phyloP scores from a whole-genome alignment of 2,113 vertebrate species.

The Calidris pygmaea region DNA sequence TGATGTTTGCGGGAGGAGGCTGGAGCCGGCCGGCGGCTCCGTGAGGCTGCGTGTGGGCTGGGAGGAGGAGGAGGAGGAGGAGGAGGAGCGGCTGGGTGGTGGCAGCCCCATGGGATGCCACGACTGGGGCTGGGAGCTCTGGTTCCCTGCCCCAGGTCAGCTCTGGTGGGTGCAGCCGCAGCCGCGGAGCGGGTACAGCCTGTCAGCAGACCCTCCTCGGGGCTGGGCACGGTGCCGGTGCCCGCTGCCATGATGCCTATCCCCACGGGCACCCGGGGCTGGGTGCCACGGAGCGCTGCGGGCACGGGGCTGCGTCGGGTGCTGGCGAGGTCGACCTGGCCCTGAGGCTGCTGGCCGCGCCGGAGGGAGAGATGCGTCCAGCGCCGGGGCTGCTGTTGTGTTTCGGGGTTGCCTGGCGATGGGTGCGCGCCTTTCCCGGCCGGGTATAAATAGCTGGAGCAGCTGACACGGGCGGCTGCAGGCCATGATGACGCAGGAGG shows the following conservation, averaged over 20 bases:
- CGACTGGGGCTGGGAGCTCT: neutral
- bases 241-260: neutral
- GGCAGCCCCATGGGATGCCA: neutral
- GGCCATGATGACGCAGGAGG: neutral
- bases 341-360: neutral
- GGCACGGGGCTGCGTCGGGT: neutral
- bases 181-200: neutral
- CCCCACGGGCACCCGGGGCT: neutral
- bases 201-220: accelerated
- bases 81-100: neutral
- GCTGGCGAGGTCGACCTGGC: neutral
- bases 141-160: neutral
- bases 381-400: constrained; percentile 69
- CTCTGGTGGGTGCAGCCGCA: neutral
- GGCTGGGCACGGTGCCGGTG: neutral
- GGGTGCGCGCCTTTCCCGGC: constrained; percentile 49
- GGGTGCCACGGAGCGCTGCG: neutral
- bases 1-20: constrained; percentile 36
- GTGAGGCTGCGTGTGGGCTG: neutral
- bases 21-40: neutral
- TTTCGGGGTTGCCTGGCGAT: constrained; percentile 74
- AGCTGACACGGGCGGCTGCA: constrained; percentile 57
- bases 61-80: neutral
- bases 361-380: neutral
- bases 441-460: constrained; percentile 74